Evolutionary conservation across 1,140 invertebrate genomes (phyloP).

Genomic region (Drosophila nigromelanica): DNA sequence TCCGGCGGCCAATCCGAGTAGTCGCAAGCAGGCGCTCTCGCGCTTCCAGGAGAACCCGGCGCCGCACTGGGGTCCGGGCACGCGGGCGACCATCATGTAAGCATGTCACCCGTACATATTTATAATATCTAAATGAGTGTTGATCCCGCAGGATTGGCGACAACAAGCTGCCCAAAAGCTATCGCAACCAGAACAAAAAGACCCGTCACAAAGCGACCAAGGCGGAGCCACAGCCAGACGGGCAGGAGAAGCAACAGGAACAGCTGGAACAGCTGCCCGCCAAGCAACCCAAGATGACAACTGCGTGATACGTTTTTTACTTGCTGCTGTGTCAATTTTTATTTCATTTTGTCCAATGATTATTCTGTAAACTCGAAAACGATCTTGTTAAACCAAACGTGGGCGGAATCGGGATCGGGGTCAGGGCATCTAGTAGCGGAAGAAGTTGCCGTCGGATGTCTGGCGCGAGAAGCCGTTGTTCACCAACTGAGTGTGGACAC

Average conservation of each 20-base stretch:
- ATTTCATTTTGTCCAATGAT: constrained; percentile 43
- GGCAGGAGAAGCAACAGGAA: neutral
- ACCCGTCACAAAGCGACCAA: constrained; percentile 62
- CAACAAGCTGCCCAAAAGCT: constrained; percentile 86
- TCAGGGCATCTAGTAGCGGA: constrained; percentile 84
- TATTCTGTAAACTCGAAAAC: constrained; percentile 27
- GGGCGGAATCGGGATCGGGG: neutral
- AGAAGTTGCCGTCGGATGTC: constrained; percentile 86
- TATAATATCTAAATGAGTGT: neutral
- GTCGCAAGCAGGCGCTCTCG: constrained; percentile 89
- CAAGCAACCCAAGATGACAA: constrained; percentile 55
- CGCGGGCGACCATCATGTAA: constrained; percentile 88
- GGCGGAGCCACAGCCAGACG: constrained; percentile 8
- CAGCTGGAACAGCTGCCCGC: constrained; percentile 7
- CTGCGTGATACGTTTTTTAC: constrained; percentile 39
- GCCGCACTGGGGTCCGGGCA: constrained; percentile 95
- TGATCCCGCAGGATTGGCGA: constrained; percentile 85
- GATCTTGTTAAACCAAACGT: neutral
- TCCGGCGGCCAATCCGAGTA: constrained; percentile 91
- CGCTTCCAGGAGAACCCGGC: constrained; percentile 95
- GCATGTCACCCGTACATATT: constrained; percentile 41
- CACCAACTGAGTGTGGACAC: constrained; percentile 87
- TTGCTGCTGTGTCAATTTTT: constrained; percentile 50
- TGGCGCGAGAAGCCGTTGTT: constrained; percentile 88
- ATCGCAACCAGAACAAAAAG: constrained; percentile 87